These are phyloP conservation scores for Caenorhabditis doughertyi DNA, from an alignment of 2,888 invertebrate genomes.

Conservation along the genomic window DNA sequence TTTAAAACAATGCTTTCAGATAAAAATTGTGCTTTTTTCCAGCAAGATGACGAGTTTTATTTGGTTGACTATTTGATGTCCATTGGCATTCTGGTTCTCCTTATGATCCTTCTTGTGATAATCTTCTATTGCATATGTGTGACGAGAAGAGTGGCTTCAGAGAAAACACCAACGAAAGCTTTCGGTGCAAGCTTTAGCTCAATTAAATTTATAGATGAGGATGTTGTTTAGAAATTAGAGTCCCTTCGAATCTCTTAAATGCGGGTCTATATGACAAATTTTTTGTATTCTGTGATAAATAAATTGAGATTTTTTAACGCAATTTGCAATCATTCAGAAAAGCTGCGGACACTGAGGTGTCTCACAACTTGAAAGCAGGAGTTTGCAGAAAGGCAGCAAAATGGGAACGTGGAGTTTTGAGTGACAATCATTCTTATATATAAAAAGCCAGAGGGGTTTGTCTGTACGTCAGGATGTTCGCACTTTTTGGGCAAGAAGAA, in stretches of 20 bases:
- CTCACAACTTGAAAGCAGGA: no score
- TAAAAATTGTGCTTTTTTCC: constrained; percentile 3
- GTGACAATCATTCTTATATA: no score
- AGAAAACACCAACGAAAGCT: constrained; percentile 66
- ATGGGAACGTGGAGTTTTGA: no score
- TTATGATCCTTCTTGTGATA: constrained; percentile 64
- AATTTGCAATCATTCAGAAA: no score
- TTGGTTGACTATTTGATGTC: constrained; percentile 51
- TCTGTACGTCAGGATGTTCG: no score
- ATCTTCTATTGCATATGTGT: constrained; percentile 63
- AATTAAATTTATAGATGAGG: constrained; percentile 76
- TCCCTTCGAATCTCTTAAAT: constrained; percentile 41
- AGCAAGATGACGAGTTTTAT: constrained; percentile 51
- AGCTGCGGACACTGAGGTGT: no score
- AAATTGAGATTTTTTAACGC: neutral
- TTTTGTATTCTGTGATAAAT: constrained; percentile 44
- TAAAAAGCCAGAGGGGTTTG: no score
- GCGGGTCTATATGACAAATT: constrained; percentile 31
- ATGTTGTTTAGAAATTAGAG: constrained; percentile 51
- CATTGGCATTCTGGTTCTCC: constrained; percentile 40
- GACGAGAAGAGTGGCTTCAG: constrained; percentile 54
- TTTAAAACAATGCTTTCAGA: no score
- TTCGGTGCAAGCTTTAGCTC: constrained; percentile 75
- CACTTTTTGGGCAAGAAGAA: no score
- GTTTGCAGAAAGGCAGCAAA: no score